Conservation (phyloP, 2,888 invertebrate genomes). For the Nephrocerus scutellatus region DNA sequence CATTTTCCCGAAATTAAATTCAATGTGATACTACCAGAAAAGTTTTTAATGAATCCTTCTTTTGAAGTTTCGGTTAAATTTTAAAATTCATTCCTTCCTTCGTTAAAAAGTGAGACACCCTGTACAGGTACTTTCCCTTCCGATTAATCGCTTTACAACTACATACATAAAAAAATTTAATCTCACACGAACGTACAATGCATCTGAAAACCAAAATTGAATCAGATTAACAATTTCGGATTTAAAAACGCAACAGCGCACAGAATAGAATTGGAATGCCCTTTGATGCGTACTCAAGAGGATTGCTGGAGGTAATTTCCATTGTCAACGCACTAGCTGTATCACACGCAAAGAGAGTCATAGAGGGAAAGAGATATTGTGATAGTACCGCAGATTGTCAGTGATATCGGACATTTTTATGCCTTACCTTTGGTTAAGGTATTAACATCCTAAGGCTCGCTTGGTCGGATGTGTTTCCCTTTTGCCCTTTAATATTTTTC, state of each 20-base stretch:
- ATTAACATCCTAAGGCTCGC: no score
- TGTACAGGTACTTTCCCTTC: not conserved
- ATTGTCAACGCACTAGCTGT: constrained; percentile 33
- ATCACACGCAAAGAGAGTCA: constrained; percentile 2
- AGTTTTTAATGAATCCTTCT: no score
- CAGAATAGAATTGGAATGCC: constrained; percentile 7
- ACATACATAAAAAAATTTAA: constrained; percentile 16
- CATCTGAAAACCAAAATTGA: constrained; percentile 25
- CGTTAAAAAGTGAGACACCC: no score
- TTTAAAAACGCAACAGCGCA: constrained; percentile 1
- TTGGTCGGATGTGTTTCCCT: no score
- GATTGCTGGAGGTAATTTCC: constrained; percentile 37
- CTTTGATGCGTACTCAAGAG: constrained; percentile 34
- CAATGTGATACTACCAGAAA: no score
- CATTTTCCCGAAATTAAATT: no score
- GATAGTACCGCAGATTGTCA: constrained; percentile 7
- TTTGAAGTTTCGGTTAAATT: no score
- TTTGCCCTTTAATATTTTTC: no score
- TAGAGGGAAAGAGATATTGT: constrained; percentile 6
- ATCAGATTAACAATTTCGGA: constrained; percentile 34
- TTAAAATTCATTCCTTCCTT: not conserved
- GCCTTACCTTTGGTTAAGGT: not conserved
- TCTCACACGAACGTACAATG: no score
- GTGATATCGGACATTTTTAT: constrained; percentile 12
- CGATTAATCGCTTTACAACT: no score